Conservation (phyloP, 2,888 invertebrate species). For the Notocelia uddmanniana region DNA sequence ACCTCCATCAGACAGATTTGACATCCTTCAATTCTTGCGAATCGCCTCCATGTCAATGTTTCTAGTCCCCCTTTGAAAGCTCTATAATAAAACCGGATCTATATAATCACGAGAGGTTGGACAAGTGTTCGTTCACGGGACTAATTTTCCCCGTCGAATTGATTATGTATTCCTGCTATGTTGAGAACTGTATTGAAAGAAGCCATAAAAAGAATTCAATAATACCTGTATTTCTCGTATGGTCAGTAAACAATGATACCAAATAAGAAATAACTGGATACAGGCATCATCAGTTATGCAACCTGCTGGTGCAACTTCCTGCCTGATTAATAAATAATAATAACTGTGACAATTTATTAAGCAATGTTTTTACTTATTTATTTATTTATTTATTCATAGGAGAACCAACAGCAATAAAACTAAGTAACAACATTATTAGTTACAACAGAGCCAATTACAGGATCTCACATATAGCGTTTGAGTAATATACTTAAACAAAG, state of each 20-base stretch:
- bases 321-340: no score
- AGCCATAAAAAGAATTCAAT: not conserved
- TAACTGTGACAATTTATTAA: no score
- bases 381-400: no score
- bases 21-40: conserved; percentile 32
- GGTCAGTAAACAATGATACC: not conserved
- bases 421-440: no score
- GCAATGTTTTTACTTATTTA: no score
- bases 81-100: conserved; percentile 5
- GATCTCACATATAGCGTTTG: no score
- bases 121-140: not conserved
- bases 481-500: no score
- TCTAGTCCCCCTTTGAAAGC: not conserved
- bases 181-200: not conserved
- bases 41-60: conserved; percentile 21
- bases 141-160: not conserved
- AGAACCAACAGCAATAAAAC: no score
- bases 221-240: not conserved
- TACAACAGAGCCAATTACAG: no score
- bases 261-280: no score
- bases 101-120: not conserved
- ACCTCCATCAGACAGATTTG: conserved; percentile 37
- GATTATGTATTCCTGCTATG: not conserved
- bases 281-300: no score
- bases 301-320: no score